phyloP scores from a whole-genome alignment of 2,888 invertebrate species.

The Leucophenga montana region DNA sequence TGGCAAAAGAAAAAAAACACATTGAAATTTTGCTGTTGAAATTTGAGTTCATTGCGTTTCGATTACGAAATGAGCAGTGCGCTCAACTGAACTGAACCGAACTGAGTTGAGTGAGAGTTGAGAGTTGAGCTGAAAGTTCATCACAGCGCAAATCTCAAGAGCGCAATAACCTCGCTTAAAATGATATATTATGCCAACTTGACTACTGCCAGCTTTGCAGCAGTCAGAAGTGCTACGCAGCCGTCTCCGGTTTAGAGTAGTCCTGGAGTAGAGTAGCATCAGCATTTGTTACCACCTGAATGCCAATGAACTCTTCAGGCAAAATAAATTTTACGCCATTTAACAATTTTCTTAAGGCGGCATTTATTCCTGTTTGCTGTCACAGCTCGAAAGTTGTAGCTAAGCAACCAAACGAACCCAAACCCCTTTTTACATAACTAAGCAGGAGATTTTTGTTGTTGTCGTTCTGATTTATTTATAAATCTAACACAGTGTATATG shows the following conservation, averaged over 20 bases:
- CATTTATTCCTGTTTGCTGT: slow-evolving; percentile 22
- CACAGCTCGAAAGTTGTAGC: slow-evolving; percentile 1
- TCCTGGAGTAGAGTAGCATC: neutral
- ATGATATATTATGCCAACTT: slow-evolving; percentile 6
- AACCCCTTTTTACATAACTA: no score
- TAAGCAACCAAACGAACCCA: no score
- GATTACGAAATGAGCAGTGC: no score
- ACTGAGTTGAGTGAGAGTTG: neutral
- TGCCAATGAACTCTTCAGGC: slow-evolving; percentile 59
- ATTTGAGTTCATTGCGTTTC: no score
- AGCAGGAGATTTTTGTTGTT: neutral
- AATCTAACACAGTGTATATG: slow-evolving; percentile 21
- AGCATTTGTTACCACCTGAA: slow-evolving; percentile 52
- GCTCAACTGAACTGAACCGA: no score
- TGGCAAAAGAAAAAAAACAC: no score
- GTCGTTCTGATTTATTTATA: slow-evolving; percentile 16
- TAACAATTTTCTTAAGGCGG: slow-evolving; percentile 44
- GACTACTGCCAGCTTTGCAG: neutral
- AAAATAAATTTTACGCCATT: slow-evolving; percentile 62
- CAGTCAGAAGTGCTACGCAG: neutral
- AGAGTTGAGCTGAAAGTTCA: neutral
- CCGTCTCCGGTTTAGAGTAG: neutral
- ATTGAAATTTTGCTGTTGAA: no score
- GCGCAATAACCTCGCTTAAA: slow-evolving; percentile 12
- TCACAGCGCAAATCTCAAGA: neutral